These are phyloP conservation scores for Bugula neritina DNA, from an alignment of 2,888 invertebrate species.

Conservation along the genomic window DNA sequence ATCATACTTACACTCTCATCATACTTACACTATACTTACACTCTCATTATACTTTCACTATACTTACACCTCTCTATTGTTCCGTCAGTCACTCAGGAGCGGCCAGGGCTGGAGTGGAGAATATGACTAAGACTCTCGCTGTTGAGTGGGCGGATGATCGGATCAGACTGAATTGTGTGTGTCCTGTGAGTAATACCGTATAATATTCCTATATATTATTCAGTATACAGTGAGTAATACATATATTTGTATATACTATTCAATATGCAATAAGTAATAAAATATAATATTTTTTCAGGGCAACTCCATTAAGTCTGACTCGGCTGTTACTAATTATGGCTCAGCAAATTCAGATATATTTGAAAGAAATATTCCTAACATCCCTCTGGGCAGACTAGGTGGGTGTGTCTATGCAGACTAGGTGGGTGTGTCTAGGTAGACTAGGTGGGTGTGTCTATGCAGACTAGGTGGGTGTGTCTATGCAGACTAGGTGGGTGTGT, in stretches of 20 bases:
- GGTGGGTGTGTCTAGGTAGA: too few species aligned
- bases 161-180: slow-evolving; percentile 55
- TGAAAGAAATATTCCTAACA: slow-evolving; percentile 36
- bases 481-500: too few species aligned
- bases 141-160: slow-evolving; percentile 57
- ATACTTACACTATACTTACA: too few species aligned
- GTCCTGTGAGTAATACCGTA: slow-evolving; percentile 50
- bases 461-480: too few species aligned
- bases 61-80: too few species aligned
- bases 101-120: slow-evolving; percentile 56
- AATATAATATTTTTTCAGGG: slow-evolving; percentile 38
- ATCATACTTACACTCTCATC: too few species aligned
- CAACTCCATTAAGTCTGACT: slow-evolving; percentile 54
- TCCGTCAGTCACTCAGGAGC: slow-evolving; percentile 57
- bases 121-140: slow-evolving; percentile 55
- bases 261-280: not conserved
- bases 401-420: not conserved
- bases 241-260: too few species aligned
- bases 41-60: too few species aligned
- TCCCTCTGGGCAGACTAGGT: slow-evolving; percentile 55
- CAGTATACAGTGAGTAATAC: too few species aligned
- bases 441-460: not conserved
- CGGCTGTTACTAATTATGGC: slow-evolving; percentile 57
- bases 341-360: slow-evolving; percentile 43
- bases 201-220: not conserved